Evolutionary conservation across 2,113 vertebrate genomes (phyloP).

Genomic region (Gorsachius goisagi): DNA sequence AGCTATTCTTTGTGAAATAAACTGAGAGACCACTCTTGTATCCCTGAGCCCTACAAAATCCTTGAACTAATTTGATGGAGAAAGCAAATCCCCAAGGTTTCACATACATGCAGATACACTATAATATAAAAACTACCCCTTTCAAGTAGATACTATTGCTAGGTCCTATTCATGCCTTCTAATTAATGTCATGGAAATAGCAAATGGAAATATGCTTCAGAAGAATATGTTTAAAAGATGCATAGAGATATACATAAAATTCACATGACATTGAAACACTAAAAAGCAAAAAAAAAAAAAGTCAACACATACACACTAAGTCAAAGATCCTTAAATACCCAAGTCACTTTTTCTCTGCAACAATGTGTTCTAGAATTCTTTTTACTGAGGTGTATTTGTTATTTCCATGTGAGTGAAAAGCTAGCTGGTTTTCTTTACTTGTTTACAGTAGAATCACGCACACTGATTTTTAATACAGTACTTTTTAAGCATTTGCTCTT

Average conservation of each 20-base stretch:
- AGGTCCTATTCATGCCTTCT: background rate
- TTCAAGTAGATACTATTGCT: background rate
- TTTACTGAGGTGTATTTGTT: background rate
- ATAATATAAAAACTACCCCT: background rate
- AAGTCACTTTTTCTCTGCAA: conserved; percentile 6
- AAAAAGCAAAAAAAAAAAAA: background rate
- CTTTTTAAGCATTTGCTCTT: background rate
- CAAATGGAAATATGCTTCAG: conserved; percentile 23
- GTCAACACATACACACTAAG: background rate
- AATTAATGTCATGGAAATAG: conserved; percentile 9
- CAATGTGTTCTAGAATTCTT: background rate
- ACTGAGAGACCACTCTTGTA: background rate
- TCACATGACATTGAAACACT: conserved; percentile 14
- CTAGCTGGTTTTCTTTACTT: background rate
- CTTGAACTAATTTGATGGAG: background rate
- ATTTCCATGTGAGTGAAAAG: conserved; percentile 30
- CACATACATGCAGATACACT: background rate
- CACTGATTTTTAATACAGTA: background rate
- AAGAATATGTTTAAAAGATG: background rate
- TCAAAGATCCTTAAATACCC: background rate
- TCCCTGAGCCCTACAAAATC: background rate
- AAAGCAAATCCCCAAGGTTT: background rate
- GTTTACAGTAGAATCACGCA: background rate
- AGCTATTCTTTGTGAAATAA: background rate
- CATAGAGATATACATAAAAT: background rate